These are phyloP conservation scores for Turritopsis rubra DNA, from an alignment of 30 jellyfish, hydroid and myxozoan genomes.

Conservation along the genomic window DNA sequence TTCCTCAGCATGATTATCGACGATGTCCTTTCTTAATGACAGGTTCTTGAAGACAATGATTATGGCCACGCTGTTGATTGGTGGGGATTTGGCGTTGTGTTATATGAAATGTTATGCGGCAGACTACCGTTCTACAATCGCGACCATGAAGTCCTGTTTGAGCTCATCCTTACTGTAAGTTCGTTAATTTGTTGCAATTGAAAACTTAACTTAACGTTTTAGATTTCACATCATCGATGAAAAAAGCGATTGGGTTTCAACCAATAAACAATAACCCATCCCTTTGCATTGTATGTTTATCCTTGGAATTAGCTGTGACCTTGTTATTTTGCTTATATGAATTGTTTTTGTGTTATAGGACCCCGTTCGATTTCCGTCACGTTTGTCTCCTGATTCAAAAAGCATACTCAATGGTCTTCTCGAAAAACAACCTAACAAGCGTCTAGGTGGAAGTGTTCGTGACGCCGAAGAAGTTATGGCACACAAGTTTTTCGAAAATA, in stretches of 20 bases:
- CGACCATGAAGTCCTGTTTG: conserved; percentile 83
- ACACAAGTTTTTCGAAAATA: conserved; percentile 63
- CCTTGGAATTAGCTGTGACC: no score
- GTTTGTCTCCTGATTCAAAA: conserved; percentile 58
- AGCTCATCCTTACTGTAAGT: conserved; percentile 74
- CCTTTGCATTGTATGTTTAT: no score
- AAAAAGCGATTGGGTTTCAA: no score
- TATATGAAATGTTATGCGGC: conserved; percentile 91
- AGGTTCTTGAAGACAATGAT: conserved; percentile 91
- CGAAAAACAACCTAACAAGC: conserved; percentile 54
- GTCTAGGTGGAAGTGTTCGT: conserved; percentile 86
- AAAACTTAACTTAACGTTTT: no score
- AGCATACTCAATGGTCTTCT: conserved; percentile 59
- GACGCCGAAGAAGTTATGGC: conserved; percentile 88
- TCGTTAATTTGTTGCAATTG: not conserved
- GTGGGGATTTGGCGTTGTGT: conserved; percentile 98
- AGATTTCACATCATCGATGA: no score
- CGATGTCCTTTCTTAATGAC: not conserved
- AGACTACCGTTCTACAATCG: conserved; percentile 81
- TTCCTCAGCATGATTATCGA: not conserved
- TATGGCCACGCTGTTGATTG: conserved; percentile 94
- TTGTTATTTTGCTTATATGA: not conserved
- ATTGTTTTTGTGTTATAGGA: conserved; percentile 35
- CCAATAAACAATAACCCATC: no score
- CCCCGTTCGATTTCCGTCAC: conserved; percentile 80